Evolutionary conservation across 1,140 invertebrate genomes (phyloP), one percentile per base, ranked within the genome.

Genomic region (Heliconius hewitsoni): DNA sequence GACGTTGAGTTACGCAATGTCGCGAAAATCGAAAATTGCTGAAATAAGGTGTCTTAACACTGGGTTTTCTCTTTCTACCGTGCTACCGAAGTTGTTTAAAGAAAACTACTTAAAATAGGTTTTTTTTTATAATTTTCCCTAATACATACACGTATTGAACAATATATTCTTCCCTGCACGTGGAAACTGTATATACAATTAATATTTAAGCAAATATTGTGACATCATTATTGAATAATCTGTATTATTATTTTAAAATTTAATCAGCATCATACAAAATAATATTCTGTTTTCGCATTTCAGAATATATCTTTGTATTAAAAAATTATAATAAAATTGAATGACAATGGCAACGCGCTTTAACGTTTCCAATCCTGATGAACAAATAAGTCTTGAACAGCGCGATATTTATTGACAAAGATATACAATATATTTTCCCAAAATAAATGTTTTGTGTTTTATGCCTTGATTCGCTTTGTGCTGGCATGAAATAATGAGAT

Each of bases 371-470:
- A 37, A 52, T 74, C 30, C 73, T 60, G 52, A 75, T 57, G 55
- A 75, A 75, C 74, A 75, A 75, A 75, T 75, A 75, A 75, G 74
- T 75, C 74, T 75, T 75, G 74, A 75, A 75, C 74, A 75, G 66
- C 74, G 52, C 55, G 55, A 60, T 75, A 66, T 75, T 57, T 75
- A 75, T 75, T 66, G 74, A 75, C 74, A 75, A 9, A 19, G 74
- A 75, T 75, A 42, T 75, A 75, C n/a, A 75, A 75, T 66, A 74
- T 57, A 74, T 74, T 74, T 74, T 74, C 30, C 50, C 19, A 74
- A 74, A 74, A 75, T 75, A 66, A 34, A 75, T 75, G 52, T 66
- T 6, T 66, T 66, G 13, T 30, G 60, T 66, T 66, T 66, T 30
- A 13, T 66, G 60, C 60, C 60, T 30, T 66, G 60, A 66, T 66